A percentile compares a stretch with the other conserved stretches of the same genome.
These are phyloP conservation scores for Hydra vulgaris DNA, from an alignment of 30 jellyfish, hydroid and myxozoan species.

Conservation along the genomic window DNA sequence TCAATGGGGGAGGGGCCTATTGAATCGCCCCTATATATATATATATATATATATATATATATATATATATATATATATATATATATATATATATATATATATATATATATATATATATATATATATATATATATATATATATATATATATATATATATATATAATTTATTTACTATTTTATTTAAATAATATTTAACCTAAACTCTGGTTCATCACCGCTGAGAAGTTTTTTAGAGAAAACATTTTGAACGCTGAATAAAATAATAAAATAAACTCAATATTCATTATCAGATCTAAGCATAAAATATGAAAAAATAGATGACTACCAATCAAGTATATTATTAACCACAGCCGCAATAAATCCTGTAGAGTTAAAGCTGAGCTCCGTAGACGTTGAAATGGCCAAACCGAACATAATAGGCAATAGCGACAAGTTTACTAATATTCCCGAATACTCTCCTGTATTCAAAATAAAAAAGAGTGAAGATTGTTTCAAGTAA, in stretches of 20 bases:
- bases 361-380: slow-evolving; percentile 70
- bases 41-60: too few species aligned
- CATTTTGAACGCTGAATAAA: slow-evolving; percentile 81
- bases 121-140: too few species aligned
- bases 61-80: too few species aligned
- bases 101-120: too few species aligned
- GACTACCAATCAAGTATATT: slow-evolving; percentile 82
- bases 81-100: too few species aligned
- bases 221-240: slow-evolving; percentile 80
- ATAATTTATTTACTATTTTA: too few species aligned
- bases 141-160: too few species aligned
- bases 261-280: background rate
- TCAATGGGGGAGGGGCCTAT: too few species aligned
- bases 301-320: background rate
- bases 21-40: too few species aligned
- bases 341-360: slow-evolving; percentile 66
- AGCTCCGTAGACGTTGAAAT: slow-evolving; percentile 68
- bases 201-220: slow-evolving; percentile 70
- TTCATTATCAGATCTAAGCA: too few species aligned
- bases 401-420: slow-evolving; percentile 94
- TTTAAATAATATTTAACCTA: slow-evolving; percentile 34
- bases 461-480: slow-evolving; percentile 8
- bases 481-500: background rate
- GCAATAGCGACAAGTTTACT: slow-evolving; percentile 74
- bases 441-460: slow-evolving; percentile 95